Percentiles rank a stretch among this genome's conserved stretches.
phyloP scores from a whole-genome alignment of 2,113 vertebrate species.

The Cynocephalus volans region DNA sequence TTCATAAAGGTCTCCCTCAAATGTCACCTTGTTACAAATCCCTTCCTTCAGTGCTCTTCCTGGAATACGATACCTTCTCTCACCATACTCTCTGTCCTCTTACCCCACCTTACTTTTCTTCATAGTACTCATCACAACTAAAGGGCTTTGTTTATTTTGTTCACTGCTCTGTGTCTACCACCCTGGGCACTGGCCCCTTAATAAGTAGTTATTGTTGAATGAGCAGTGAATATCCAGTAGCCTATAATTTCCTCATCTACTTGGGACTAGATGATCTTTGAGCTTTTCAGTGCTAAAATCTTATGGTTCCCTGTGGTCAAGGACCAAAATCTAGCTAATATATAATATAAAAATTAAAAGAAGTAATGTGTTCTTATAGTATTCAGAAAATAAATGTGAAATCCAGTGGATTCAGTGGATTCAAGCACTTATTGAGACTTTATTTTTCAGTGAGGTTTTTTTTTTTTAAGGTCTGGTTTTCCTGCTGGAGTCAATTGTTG shows the following conservation, averaged over 20 bases:
- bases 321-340: not conserved
- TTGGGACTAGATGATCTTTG: not conserved
- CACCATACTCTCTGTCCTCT: not conserved
- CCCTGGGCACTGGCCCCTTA: not conserved
- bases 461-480: not conserved
- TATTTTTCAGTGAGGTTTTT: constrained; percentile 6
- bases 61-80: not conserved
- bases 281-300: not conserved
- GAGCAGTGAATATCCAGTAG: not conserved
- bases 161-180: not conserved
- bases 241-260: constrained; percentile 11
- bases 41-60: fast-evolving
- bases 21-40: not conserved
- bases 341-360: constrained; percentile 34
- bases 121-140: not conserved
- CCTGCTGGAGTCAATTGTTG: not conserved
- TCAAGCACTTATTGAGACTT: not conserved
- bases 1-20: not conserved
- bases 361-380: not conserved
- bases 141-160: not conserved
- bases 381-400: not conserved
- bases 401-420: not conserved
- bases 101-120: not conserved
- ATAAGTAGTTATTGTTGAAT: constrained; percentile 18
- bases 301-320: not conserved